Evolutionary conservation across 2,888 invertebrate genomes (phyloP).

Genomic region (Drosophila austrosaltans): DNA sequence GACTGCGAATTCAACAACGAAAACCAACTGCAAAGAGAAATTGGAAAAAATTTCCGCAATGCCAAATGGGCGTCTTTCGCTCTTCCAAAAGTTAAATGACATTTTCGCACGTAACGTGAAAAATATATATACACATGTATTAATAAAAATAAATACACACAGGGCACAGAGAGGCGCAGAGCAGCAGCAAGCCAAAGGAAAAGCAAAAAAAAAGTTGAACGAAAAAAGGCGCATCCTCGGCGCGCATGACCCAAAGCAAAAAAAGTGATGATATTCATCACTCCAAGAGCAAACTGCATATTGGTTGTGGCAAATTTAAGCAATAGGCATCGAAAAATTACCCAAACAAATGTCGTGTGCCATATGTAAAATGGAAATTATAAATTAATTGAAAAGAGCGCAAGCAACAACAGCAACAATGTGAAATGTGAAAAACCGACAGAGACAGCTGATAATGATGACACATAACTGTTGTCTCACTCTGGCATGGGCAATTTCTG

Average conservation of each 20-base stretch:
- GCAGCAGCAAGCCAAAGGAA: constrained; percentile 40
- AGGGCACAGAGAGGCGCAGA: constrained; percentile 50
- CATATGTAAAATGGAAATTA: constrained; percentile 42
- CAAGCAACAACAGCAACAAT: constrained; percentile 46
- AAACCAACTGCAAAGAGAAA: constrained; percentile 43
- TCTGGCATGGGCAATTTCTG: constrained; percentile 16
- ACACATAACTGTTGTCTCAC: constrained; percentile 11
- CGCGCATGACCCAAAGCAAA: constrained; percentile 43
- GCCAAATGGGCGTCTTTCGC: constrained; percentile 44
- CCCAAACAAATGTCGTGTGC: constrained; percentile 13
- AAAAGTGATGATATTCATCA: constrained; percentile 19
- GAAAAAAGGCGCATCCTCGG: constrained; percentile 26
- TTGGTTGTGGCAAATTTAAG: background rate
- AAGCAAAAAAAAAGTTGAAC: constrained; percentile 24
- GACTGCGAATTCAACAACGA: constrained; percentile 12
- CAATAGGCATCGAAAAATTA: constrained; percentile 24
- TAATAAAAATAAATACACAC: constrained; percentile 79
- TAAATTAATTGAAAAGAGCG: constrained; percentile 63
- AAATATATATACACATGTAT: constrained; percentile 52
- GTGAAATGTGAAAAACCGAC: constrained; percentile 41
- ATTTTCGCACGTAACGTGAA: constrained; percentile 54
- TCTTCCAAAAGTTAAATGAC: constrained; percentile 46
- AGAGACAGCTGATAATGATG: constrained; percentile 33
- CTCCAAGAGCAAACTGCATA: background rate
- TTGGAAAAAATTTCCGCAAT: constrained; percentile 24